A percentile compares a stretch with the other conserved stretches of the same genome.
Evolutionary conservation across 2,113 vertebrate genomes (phyloP).

Genomic region (Tricholaema leucomelas): DNA sequence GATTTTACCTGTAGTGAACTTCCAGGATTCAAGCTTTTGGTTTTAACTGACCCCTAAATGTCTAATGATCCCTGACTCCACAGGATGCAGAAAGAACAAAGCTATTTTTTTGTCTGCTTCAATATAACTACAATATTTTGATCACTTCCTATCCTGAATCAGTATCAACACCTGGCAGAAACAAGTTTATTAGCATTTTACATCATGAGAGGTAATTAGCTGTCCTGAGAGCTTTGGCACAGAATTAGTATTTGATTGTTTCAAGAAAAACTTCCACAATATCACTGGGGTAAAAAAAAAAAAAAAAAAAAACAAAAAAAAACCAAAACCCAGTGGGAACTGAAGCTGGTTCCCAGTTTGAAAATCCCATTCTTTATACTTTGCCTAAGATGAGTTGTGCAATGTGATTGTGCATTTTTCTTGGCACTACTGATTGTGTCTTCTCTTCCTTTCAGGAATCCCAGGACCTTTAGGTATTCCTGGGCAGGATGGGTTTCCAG

Average conservation of each 20-base stretch:
- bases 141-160: neutral
- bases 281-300: neutral
- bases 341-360: neutral
- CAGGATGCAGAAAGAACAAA: neutral
- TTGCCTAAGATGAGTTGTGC: neutral
- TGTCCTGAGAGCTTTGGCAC: neutral
- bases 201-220: neutral
- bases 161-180: neutral
- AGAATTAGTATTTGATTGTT: neutral
- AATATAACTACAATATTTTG: neutral
- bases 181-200: neutral
- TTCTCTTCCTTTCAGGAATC: constrained; percentile 74
- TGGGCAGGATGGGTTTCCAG: constrained; percentile 80
- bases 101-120: neutral
- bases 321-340: neutral
- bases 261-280: neutral
- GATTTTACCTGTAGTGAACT: neutral
- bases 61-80: neutral
- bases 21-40: neutral
- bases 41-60: neutral
- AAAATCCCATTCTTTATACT: neutral
- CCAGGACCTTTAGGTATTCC: constrained; percentile 79
- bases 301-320: neutral
- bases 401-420: neutral
- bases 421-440: neutral